Conservation (phyloP, 1,140 invertebrate species). For the Samia ricini region DNA sequence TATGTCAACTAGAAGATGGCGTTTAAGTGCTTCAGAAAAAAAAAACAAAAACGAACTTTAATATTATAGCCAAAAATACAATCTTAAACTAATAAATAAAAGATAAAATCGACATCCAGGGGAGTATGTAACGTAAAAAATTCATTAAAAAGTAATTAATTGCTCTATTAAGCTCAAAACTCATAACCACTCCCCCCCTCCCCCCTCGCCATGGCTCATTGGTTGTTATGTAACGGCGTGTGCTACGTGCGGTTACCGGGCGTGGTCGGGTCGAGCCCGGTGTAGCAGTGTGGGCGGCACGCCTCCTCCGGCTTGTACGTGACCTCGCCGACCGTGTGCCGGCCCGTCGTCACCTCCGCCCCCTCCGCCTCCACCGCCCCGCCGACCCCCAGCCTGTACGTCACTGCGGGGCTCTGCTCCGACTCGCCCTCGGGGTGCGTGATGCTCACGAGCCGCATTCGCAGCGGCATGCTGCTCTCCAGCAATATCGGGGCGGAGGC, state of each 20-base stretch:
- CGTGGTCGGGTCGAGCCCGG: conserved; percentile 42
- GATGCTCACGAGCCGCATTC: conserved; percentile 37
- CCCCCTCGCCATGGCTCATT: no score
- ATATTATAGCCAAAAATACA: no score
- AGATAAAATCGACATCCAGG: no score
- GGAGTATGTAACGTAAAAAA: background rate
- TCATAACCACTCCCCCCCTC: no score
- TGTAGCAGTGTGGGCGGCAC: conserved; percentile 54
- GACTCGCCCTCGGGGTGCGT: conserved; percentile 20
- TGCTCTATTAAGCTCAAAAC: no score
- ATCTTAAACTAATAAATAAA: no score
- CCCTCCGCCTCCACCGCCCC: background rate
- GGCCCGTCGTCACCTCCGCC: conserved; percentile 8
- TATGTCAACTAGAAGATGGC: no score
- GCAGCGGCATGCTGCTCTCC: conserved; percentile 44
- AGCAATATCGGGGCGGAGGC: conserved; percentile 35
- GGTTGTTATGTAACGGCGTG: no score
- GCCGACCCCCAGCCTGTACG: conserved; percentile 27
- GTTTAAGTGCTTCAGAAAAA: no score
- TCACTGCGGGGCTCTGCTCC: conserved; percentile 21
- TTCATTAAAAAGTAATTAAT: no score
- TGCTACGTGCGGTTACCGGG: conserved; percentile 29
- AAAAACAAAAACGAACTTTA: no score
- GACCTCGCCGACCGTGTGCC: conserved; percentile 26
- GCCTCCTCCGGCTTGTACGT: conserved; percentile 40